Conservation (phyloP, 2,888 invertebrate genomes). For the Brachynemurus nebulosus region DNA sequence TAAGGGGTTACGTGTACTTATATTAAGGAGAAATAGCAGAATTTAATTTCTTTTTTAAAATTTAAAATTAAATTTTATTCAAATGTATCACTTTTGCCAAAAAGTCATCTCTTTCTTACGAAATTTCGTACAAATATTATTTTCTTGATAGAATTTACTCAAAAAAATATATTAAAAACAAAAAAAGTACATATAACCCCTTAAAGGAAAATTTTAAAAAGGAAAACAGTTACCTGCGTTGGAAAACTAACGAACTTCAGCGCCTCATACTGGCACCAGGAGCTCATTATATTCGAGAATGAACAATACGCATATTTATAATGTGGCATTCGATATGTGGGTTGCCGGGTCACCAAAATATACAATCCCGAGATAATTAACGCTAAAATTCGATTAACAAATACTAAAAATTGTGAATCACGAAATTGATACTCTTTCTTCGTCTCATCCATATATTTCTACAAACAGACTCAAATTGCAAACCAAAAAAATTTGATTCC, state of each 20-base stretch:
- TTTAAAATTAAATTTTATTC: too few species aligned
- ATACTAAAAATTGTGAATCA: conserved; percentile 94
- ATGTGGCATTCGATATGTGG: conserved; percentile 68
- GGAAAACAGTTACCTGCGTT: conserved; percentile 71
- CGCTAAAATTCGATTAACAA: conserved; percentile 85
- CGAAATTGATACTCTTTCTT: conserved; percentile 50
- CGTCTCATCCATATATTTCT: conserved; percentile 1
- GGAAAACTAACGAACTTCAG: conserved; percentile 97
- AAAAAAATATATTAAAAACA: not conserved
- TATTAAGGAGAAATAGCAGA: too few species aligned
- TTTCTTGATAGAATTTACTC: not conserved
- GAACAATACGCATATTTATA: conserved; percentile 94
- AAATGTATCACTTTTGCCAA: too few species aligned
- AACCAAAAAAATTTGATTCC: not conserved
- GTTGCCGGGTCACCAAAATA: conserved; percentile 43
- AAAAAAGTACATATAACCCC: conserved; percentile 6
- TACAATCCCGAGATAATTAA: conserved; percentile 56
- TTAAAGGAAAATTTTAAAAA: too few species aligned
- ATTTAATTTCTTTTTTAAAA: too few species aligned
- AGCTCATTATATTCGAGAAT: conserved; percentile 93
- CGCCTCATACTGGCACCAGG: conserved; percentile 99
- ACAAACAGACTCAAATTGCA: conserved; percentile 5
- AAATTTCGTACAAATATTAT: conserved; percentile 7
- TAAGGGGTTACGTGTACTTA: too few species aligned
- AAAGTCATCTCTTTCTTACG: too few species aligned